Evolutionary conservation across 2,888 invertebrate species (phyloP).

Genomic region (Lepidochrysops patricia): DNA sequence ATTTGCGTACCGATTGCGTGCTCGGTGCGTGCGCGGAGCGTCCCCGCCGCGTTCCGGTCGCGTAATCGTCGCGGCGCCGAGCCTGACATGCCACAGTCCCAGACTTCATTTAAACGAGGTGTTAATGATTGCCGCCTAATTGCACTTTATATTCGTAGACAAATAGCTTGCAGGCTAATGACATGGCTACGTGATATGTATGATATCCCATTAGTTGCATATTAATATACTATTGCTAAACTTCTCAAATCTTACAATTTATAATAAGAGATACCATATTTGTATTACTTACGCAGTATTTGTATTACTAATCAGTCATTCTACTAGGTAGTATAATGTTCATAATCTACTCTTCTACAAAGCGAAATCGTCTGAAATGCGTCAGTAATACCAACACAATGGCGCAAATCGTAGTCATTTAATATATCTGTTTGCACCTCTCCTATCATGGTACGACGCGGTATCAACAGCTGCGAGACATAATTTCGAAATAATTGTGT

Average conservation of each 20-base stretch:
- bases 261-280: too few relatives aligned
- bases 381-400: neutral
- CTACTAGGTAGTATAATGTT: too few relatives aligned
- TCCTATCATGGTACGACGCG: neutral
- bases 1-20: slow-evolving; percentile 23
- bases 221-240: too few relatives aligned
- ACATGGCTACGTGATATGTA: neutral
- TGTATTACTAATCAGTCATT: too few relatives aligned
- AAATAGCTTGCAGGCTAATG: slow-evolving; percentile 4
- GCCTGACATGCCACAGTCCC: slow-evolving; percentile 20
- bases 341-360: neutral
- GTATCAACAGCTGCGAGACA: slow-evolving; percentile 21
- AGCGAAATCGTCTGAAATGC: neutral
- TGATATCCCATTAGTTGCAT: too few relatives aligned
- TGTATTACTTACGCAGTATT: too few relatives aligned
- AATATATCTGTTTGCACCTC: slow-evolving; percentile 4
- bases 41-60: slow-evolving; percentile 23
- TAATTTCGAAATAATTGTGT: slow-evolving; percentile 23
- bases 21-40: slow-evolving; percentile 20
- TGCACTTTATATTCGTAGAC: slow-evolving; percentile 29
- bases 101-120: slow-evolving; percentile 34
- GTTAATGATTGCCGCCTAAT: slow-evolving; percentile 49
- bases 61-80: slow-evolving; percentile 20
- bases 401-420: neutral
- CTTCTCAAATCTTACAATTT: too few relatives aligned